These are phyloP conservation scores for Protaetia brevitarsis DNA, from an alignment of 1,140 invertebrate species.

Conservation along the genomic window DNA sequence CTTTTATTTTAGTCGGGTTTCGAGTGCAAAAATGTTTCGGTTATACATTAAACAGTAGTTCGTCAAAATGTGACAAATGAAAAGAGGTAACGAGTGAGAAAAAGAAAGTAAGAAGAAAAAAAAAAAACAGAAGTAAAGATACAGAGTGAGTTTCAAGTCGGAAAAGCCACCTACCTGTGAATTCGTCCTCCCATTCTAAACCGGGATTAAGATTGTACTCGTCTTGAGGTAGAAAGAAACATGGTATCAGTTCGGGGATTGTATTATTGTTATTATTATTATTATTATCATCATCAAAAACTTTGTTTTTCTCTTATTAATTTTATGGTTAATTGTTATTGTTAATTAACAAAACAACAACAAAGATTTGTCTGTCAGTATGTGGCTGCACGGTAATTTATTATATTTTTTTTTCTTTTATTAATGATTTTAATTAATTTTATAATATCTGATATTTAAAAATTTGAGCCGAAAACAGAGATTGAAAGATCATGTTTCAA, in stretches of 20 bases:
- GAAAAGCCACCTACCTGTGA: slow-evolving; percentile 88
- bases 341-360: background rate
- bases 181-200: slow-evolving; percentile 99
- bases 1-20: no score
- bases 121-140: slow-evolving; percentile 12
- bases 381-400: slow-evolving; percentile 19
- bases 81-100: slow-evolving; percentile 6
- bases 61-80: background rate
- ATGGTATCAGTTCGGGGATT: slow-evolving; percentile 51
- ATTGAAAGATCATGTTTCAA: no score
- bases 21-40: background rate
- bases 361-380: background rate
- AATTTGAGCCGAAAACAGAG: no score
- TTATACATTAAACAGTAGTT: no score
- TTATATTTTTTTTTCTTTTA: background rate
- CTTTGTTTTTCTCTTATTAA: background rate
- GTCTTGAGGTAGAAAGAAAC: slow-evolving; percentile 75
- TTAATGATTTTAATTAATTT: background rate
- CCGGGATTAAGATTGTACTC: slow-evolving; percentile 98
- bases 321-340: background rate
- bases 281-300: background rate
- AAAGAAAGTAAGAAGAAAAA: background rate
- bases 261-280: slow-evolving; percentile 22
- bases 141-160: slow-evolving; percentile 28
- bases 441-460: no score